Percentiles rank a stretch among this genome's conserved stretches.
Conservation (phyloP, 92 coral and sea anemone genomes). For the Porites rus region DNA sequence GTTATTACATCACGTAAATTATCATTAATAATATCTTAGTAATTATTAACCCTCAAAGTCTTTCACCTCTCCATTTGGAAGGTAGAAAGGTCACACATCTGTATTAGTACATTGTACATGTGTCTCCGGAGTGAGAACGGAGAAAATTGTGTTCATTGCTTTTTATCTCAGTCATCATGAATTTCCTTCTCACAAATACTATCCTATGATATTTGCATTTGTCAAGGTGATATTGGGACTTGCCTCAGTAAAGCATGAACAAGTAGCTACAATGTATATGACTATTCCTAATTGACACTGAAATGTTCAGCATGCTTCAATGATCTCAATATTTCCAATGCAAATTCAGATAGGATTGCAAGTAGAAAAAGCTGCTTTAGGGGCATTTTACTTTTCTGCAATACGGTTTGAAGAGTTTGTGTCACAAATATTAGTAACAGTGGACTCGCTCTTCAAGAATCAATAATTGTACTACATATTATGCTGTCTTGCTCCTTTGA, state of each 20-base stretch:
- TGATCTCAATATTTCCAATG: slow-evolving; percentile 34
- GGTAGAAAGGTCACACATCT: too few species aligned
- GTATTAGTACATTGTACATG: too few species aligned
- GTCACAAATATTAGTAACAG: neutral
- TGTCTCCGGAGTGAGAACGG: too few species aligned
- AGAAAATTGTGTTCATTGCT: too few species aligned
- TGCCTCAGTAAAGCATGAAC: neutral
- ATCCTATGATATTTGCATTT: neutral
- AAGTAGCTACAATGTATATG: neutral
- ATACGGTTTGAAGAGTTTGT: neutral
- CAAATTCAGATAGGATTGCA: slow-evolving; percentile 8
- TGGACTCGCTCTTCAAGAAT: neutral
- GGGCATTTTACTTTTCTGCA: neutral
- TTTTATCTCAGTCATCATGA: too few species aligned
- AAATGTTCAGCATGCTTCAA: neutral
- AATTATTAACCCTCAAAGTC: too few species aligned
- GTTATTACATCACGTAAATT: too few species aligned
- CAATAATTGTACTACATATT: too few species aligned
- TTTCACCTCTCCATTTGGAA: too few species aligned
- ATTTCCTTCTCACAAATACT: too few species aligned
- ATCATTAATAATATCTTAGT: too few species aligned
- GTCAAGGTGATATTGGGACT: neutral
- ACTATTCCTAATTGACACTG: neutral
- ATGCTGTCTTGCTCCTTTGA: too few species aligned
- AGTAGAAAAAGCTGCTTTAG: neutral